Conservation (phyloP, 2,797 vertebrate species). For the Esox masquinongy region DNA sequence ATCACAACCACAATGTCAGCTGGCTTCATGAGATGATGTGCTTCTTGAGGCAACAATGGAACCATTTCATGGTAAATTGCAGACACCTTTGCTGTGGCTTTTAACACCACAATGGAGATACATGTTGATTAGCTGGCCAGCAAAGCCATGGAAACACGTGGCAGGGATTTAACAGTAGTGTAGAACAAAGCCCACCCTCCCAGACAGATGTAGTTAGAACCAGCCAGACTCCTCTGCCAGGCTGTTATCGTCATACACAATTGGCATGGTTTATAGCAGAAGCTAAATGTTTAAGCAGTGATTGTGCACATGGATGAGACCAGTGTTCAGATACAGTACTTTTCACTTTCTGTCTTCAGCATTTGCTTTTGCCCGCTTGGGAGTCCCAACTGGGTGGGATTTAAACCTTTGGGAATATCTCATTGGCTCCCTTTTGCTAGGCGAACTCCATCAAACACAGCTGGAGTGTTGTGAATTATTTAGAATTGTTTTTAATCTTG, state of each 20-base stretch:
- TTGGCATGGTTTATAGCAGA: neutral
- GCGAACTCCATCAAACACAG: neutral
- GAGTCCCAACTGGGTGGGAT: neutral
- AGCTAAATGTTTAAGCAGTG: neutral
- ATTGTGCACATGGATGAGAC: neutral
- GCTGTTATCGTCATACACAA: neutral
- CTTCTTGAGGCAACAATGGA: slow-evolving; percentile 55
- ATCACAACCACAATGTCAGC: slow-evolving; percentile 28
- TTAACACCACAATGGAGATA: slow-evolving; percentile 24
- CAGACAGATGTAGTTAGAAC: neutral
- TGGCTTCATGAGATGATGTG: slow-evolving; percentile 6
- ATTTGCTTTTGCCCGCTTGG: neutral
- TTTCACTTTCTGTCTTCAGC: neutral
- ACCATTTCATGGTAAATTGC: slow-evolving; percentile 72
- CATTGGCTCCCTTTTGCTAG: neutral
- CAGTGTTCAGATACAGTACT: neutral
- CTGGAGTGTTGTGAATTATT: neutral
- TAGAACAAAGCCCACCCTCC: neutral
- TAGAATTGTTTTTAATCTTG: neutral
- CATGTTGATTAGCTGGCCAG: slow-evolving; percentile 26
- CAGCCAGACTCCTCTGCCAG: neutral
- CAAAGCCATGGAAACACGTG: slow-evolving; percentile 22
- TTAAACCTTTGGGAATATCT: neutral
- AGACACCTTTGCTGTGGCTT: slow-evolving; percentile 39
- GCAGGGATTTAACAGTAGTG: neutral